phyloP scores from a whole-genome alignment of 1,140 invertebrate genomes.

The Drosophila cardini region DNA sequence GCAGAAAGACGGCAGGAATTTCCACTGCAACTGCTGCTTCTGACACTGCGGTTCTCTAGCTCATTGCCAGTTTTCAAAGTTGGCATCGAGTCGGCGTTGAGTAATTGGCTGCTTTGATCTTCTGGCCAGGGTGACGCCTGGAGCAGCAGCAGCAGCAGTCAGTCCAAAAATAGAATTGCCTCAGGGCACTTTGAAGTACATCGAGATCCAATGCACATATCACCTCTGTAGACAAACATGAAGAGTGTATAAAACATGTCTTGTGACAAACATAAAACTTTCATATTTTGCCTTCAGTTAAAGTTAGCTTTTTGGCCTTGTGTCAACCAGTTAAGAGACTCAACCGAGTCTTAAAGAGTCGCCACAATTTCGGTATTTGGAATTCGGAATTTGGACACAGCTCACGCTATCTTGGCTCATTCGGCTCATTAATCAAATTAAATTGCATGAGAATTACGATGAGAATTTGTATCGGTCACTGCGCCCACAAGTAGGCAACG shows the following conservation, averaged over 20 bases:
- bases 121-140: constrained; percentile 48
- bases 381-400: background rate
- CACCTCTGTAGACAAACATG: too few species aligned
- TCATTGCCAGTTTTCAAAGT: constrained; percentile 77
- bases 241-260: background rate
- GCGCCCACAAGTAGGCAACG: constrained; percentile 50
- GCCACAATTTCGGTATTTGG: constrained; percentile 23
- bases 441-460: constrained; percentile 67
- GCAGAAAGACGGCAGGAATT: constrained; percentile 10
- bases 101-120: constrained; percentile 81
- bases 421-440: constrained; percentile 77
- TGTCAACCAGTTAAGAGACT: constrained; percentile 32
- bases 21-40: background rate
- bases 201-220: background rate
- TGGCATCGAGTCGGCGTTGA: constrained; percentile 62
- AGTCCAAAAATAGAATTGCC: constrained; percentile 60
- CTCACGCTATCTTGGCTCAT: constrained; percentile 62
- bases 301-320: constrained; percentile 30
- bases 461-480: constrained; percentile 44
- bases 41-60: constrained; percentile 70
- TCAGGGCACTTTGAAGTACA: constrained; percentile 59
- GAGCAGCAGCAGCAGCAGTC: background rate
- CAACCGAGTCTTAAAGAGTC: constrained; percentile 25
- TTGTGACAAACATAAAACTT: background rate
- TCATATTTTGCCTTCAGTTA: background rate